phyloP scores from a whole-genome alignment of 2,888 invertebrate genomes.

The Drosophila ezoana region DNA sequence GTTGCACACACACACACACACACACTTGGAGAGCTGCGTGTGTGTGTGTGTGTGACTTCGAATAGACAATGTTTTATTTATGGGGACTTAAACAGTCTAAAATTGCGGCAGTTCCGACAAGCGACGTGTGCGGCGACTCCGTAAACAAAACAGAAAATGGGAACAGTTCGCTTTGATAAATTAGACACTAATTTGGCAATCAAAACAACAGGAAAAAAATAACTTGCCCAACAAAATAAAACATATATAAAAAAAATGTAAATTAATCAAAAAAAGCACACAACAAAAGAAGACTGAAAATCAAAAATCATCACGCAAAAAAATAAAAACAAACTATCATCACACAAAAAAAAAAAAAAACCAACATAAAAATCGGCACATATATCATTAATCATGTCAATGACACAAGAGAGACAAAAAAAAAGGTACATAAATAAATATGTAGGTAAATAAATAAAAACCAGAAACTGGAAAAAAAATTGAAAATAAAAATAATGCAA shows the following conservation, averaged over 20 bases:
- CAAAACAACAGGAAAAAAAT: slow-evolving; percentile 9
- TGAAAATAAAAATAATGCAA: neutral
- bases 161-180: slow-evolving; percentile 14
- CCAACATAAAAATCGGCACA: neutral
- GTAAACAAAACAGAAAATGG: slow-evolving; percentile 29
- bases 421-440: slow-evolving; percentile 7
- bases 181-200: slow-evolving; percentile 32
- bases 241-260: neutral
- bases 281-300: neutral
- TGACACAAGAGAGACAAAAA: slow-evolving; percentile 9
- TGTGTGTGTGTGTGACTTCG: slow-evolving; percentile 2
- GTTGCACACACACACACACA: slow-evolving; percentile 20
- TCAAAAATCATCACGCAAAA: neutral
- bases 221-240: neutral
- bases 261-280: neutral
- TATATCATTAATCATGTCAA: slow-evolving; percentile 19
- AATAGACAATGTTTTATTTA: slow-evolving; percentile 41
- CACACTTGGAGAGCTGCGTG: neutral
- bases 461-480: neutral
- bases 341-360: neutral
- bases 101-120: slow-evolving; percentile 32
- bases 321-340: neutral
- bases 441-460: slow-evolving; percentile 1
- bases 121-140: slow-evolving; percentile 25
- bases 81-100: slow-evolving; percentile 26